Evolutionary conservation across 2,797 vertebrate genomes (phyloP), one percentile per base, ranked within the genome.

Genomic region (Anas bahamensis): DNA sequence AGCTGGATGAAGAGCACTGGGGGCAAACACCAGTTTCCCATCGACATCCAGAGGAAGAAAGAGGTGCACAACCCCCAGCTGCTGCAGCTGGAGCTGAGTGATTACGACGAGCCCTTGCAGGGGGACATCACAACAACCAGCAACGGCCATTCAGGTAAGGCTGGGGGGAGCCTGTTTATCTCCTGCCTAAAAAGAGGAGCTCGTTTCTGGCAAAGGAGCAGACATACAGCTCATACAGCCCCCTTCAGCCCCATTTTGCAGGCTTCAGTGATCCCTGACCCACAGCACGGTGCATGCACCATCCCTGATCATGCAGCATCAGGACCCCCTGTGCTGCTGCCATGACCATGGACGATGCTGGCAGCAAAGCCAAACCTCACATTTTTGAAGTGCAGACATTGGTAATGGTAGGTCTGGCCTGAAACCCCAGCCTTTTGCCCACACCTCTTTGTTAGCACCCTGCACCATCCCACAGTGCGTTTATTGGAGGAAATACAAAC

Each of bases 91-190:
- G 96, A 98, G 53, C 96, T 99, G 70, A 89, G 3, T 0, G 99
- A 98, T 29, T 99, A 99, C 1, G 98, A 98, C 2, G 86, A 69
- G 8, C 77, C 94, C 6, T 86, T 97, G 83, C 82, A 4, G 0
- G 98, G 98, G 2, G 86, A 88, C 8, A 98, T 99, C 91, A 90
- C 66, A 6, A 98, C 99, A 98, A 97, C 85, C 94, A 99, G 99
- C 98, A 99, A 98, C 0, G 99, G 99, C 4, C 99, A 99, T 96
- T 98, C 99, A 4, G 99, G 99, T 99, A 94, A 97, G 74, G 65
- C 22, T 2, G 18, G 7, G 28, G 28, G 22, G 24, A 53, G 18
- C 44, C n/a, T 44, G 52, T 56, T 26, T 13, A 1, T 21, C 8
- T 28, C 44, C 33, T 55, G 6, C 77, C 55, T 35, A 7, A 57